Evolutionary conservation across 2,888 invertebrate genomes (phyloP), one percentile per base, ranked within the genome.

Genomic region (Cosmia pyralina): DNA sequence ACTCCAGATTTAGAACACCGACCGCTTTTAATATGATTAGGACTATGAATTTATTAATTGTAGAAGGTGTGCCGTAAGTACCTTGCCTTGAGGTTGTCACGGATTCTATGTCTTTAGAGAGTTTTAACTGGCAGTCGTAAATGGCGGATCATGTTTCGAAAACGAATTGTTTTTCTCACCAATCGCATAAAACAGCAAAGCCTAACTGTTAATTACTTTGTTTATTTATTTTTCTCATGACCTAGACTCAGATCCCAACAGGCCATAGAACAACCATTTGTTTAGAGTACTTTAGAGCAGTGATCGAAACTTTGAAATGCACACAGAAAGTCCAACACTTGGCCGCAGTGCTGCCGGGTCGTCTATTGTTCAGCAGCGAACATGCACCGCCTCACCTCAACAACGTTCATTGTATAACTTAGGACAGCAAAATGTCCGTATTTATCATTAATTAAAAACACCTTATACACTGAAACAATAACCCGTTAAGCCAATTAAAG

Each of bases 381-480:
- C 79, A 77, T 62, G 60, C 57, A 71, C 69, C 41, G 60, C 46
- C 55, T 71, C 34, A 3, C 28, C 28, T 28, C 28, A 28, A 28
- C 28, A 52, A 34, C 28, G 34, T 41, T 50, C 76, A 82, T 75
- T 79, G 80, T 79, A 70, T 72, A 50, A 58, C 57, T 62, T 64
- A 44, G 67, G 69, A 72, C 52, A 55, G 15, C 68, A 4, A 83
- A 79, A 59, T 62, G 48, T 38, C 81, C 63, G 41, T 46, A 76
- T 77, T 70, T 77, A 77, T 71, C 65, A 77, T 66, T 58, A 83
- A 82, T 83, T 82, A 82, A 83, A 77, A 83, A 80, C 70, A 77
- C 76, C 69, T 70, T 77, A 79, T 58, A 72, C 44, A 79, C 48
- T 71, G 70, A 77, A 75, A 86, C 86, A 86, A 85, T 80, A 79